These are phyloP conservation scores for Parapsyche elsis DNA, from an alignment of 1,140 invertebrate species.

Conservation along the genomic window DNA sequence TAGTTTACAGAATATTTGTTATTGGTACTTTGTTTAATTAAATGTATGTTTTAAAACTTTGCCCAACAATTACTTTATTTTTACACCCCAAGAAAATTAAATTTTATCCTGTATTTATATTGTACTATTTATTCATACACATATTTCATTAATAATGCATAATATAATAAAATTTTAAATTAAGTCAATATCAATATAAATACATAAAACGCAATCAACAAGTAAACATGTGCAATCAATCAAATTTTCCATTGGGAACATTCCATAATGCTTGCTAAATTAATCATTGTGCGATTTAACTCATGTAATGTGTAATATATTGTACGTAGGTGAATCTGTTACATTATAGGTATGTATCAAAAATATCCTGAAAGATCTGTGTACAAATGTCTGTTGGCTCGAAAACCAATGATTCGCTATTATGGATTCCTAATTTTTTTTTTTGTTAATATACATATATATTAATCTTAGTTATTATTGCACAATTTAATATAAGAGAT, in stretches of 20 bases:
- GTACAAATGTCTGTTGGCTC: too few species aligned
- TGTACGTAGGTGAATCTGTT: neutral
- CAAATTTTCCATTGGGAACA: neutral
- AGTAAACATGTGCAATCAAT: neutral
- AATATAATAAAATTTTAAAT: neutral
- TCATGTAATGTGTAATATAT: neutral
- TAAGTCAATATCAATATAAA: neutral
- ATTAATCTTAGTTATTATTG: neutral
- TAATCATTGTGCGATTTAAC: neutral
- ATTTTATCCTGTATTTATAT: neutral
- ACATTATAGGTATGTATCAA: neutral
- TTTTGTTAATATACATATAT: neutral
- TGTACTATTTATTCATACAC: neutral
- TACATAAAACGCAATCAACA: too few species aligned
- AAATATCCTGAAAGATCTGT: neutral
- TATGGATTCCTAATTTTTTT: neutral
- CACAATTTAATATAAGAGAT: neutral
- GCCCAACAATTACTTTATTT: neutral
- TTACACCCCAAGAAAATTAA: neutral
- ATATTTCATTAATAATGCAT: neutral
- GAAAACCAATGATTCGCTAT: too few species aligned
- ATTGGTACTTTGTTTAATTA: too few species aligned
- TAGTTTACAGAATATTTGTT: too few species aligned
- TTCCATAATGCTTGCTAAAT: neutral
- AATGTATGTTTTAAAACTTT: too few species aligned